A percentile compares a stretch with the other conserved stretches of the same genome.
Evolutionary conservation across 37 sponge, comb jelly and placozoan species (phyloP).

Genomic region (Dysidea cf. avara): DNA sequence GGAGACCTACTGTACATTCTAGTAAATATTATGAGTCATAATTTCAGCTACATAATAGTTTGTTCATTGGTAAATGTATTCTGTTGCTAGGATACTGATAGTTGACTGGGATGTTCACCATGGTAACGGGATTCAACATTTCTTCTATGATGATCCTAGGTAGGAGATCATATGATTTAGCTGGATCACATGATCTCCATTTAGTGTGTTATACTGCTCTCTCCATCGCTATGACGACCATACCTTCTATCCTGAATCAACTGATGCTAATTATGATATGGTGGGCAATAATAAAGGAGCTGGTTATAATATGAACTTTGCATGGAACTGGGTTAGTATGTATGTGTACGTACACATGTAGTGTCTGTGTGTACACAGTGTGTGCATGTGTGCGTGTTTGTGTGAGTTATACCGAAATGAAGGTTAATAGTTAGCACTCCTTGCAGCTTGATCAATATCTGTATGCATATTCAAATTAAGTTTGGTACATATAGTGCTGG

Average conservation of each 20-base stretch:
- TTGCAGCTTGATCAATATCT: too few species aligned
- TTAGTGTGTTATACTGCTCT: conserved; percentile 77
- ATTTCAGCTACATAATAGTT: too few species aligned
- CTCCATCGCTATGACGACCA: conserved; percentile 89
- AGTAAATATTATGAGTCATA: too few species aligned
- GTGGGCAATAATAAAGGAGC: conserved; percentile 63
- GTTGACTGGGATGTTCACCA: conserved; percentile 99
- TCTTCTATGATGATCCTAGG: conserved; percentile 83
- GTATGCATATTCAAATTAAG: too few species aligned
- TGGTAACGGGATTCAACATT: conserved; percentile 90
- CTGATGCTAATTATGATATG: conserved; percentile 43
- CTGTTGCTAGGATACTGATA: conserved; percentile 82
- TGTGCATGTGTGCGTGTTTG: too few species aligned
- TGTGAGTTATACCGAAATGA: too few species aligned
- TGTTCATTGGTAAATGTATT: too few species aligned
- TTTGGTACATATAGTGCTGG: too few species aligned
- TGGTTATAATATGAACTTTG: conserved; percentile 91
- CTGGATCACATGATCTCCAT: neutral
- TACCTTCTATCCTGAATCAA: conserved; percentile 69
- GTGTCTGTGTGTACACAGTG: too few species aligned
- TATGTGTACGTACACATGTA: neutral
- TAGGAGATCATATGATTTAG: neutral
- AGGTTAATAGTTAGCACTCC: too few species aligned
- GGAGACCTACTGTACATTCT: too few species aligned
- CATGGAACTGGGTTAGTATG: conserved; percentile 77